A percentile compares a stretch with the other conserved stretches of the same genome.
Conservation (phyloP, 2,113 vertebrate genomes). For the Ailurus styani region DNA sequence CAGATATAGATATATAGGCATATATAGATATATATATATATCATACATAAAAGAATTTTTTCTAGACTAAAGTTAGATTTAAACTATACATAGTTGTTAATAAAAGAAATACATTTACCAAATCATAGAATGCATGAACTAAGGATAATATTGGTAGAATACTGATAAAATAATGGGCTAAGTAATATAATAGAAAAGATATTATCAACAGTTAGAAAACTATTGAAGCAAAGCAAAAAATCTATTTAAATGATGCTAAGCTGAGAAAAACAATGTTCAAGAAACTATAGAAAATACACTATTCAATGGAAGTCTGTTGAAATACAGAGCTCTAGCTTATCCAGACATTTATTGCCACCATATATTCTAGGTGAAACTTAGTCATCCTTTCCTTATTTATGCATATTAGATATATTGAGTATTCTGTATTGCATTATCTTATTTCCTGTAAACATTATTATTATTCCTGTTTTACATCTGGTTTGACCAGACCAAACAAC, state of each 20-base stretch:
- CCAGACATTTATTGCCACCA: neutral
- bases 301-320: neutral
- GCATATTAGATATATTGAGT: neutral
- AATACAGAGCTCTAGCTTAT: neutral
- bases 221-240: neutral
- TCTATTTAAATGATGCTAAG: neutral
- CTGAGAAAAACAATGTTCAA: neutral
- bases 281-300: neutral
- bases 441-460: neutral
- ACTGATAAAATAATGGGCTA: neutral
- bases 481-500: neutral
- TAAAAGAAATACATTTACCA: neutral
- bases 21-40: too few relatives aligned
- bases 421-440: neutral
- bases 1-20: neutral
- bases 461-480: neutral
- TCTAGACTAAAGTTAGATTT: neutral
- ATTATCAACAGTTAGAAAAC: neutral
- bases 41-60: neutral
- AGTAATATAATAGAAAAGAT: neutral
- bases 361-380: neutral
- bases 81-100: neutral
- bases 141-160: neutral
- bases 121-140: neutral
- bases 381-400: neutral